Percentiles rank a stretch among this genome's conserved stretches.
Evolutionary conservation across 2,888 invertebrate species (phyloP).

Genomic region (Drosophila prolongata): DNA sequence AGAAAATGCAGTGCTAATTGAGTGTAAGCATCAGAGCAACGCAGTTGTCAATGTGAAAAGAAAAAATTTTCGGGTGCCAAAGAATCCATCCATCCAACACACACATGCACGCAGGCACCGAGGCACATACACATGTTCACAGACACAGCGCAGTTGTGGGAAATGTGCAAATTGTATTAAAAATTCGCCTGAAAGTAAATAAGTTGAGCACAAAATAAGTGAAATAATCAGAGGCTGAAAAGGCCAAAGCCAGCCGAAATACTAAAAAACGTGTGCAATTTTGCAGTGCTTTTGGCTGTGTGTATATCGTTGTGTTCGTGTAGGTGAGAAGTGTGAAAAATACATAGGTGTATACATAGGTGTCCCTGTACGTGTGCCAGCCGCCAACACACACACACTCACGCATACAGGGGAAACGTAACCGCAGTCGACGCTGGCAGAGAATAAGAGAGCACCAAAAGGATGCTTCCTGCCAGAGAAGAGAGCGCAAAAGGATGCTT

Average conservation of each 20-base stretch:
- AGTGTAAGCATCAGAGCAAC: slow-evolving; percentile 26
- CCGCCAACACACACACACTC: slow-evolving; percentile 58
- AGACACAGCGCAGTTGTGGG: slow-evolving; percentile 57
- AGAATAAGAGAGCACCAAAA: slow-evolving; percentile 27
- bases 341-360: slow-evolving; percentile 50
- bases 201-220: slow-evolving; percentile 31
- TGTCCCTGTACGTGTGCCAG: slow-evolving; percentile 45
- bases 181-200: slow-evolving; percentile 54
- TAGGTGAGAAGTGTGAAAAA: slow-evolving; percentile 68
- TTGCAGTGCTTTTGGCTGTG: slow-evolving; percentile 50
- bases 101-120: slow-evolving; percentile 44
- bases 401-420: slow-evolving; percentile 54
- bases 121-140: slow-evolving; percentile 39
- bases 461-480: slow-evolving; percentile 61
- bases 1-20: slow-evolving; percentile 30
- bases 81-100: slow-evolving; percentile 53
- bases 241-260: slow-evolving; percentile 18
- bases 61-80: slow-evolving; percentile 61
- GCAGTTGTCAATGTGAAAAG: slow-evolving; percentile 35
- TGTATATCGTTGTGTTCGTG: slow-evolving; percentile 41
- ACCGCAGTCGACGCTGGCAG: slow-evolving; percentile 67
- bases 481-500: slow-evolving; percentile 49
- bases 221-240: slow-evolving; percentile 38
- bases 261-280: slow-evolving; percentile 49
- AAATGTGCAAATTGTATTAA: slow-evolving; percentile 71